phyloP scores from a whole-genome alignment of 92 coral and sea anemone genomes.

The Palythoa heliodiscus region DNA sequence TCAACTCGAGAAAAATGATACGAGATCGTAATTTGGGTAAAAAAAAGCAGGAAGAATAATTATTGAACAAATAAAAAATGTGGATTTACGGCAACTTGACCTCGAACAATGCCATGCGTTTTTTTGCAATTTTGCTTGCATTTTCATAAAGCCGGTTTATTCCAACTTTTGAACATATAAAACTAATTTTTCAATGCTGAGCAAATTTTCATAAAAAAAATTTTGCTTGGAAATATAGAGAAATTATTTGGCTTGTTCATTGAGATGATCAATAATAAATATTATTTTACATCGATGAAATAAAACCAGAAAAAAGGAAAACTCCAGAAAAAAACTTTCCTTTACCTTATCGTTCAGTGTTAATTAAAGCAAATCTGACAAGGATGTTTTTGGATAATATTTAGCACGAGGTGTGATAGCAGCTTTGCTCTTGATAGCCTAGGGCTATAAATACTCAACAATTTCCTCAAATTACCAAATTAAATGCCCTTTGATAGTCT shows the following conservation, averaged over 20 bases:
- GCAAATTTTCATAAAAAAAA: too few species aligned
- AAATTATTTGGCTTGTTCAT: not conserved
- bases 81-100: not conserved
- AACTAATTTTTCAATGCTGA: not conserved
- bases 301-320: too few species aligned
- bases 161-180: not conserved
- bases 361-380: not conserved
- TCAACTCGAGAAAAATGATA: not conserved
- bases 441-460: conserved; percentile 58
- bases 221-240: not conserved
- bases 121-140: not conserved
- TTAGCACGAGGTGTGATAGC: not conserved
- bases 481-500: conserved; percentile 78
- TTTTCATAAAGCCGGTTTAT: not conserved
- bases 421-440: conserved; percentile 17
- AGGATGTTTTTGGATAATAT: not conserved
- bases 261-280: not conserved
- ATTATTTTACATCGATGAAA: too few species aligned
- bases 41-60: not conserved
- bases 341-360: not conserved
- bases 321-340: not conserved
- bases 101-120: not conserved
- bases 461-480: conserved; percentile 68
- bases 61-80: not conserved
- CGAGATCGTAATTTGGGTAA: not conserved